Evolutionary conservation across 2,797 vertebrate species (phyloP).

Genomic region (Zenarchopterus dispar): DNA sequence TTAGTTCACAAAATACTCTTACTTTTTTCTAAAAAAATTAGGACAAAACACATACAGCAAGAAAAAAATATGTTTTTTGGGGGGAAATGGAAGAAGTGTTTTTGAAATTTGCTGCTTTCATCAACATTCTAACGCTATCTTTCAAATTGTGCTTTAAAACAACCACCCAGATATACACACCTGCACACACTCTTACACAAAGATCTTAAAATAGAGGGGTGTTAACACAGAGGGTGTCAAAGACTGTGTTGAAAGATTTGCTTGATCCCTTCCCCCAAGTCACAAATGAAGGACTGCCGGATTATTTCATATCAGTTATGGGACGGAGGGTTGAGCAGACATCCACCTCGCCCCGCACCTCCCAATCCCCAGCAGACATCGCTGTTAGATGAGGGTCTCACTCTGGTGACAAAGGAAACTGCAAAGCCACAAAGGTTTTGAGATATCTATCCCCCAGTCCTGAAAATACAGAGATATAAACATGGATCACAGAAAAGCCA

Average conservation of each 20-base stretch:
- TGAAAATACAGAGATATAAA: neutral
- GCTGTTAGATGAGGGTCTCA: conserved; percentile 39
- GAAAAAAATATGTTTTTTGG: no score
- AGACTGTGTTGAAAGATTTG: conserved; percentile 48
- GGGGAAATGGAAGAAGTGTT: no score
- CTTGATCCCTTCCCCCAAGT: conserved; percentile 45
- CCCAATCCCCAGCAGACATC: conserved; percentile 46
- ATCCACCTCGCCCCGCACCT: conserved; percentile 42
- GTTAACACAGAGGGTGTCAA: conserved; percentile 61
- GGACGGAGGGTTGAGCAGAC: conserved; percentile 61
- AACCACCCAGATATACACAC: conserved; percentile 4
- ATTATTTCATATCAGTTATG: conserved; percentile 72
- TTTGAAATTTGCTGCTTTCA: no score
- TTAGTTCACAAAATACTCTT: no score
- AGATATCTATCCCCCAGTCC: conserved; percentile 5
- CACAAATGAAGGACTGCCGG: conserved; percentile 59
- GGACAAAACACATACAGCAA: no score
- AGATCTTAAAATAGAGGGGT: conserved; percentile 12
- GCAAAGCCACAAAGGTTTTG: conserved; percentile 38
- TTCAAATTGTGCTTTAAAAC: neutral
- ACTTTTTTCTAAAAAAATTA: no score
- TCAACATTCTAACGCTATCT: no score
- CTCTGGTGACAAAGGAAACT: conserved; percentile 35
- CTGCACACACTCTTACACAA: conserved; percentile 5
- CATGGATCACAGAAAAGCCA: neutral